Percentiles rank a stretch among this genome's conserved stretches.
These are phyloP conservation scores for Drosophila novamexicana DNA, from an alignment of 1,140 invertebrate species.

Conservation along the genomic window DNA sequence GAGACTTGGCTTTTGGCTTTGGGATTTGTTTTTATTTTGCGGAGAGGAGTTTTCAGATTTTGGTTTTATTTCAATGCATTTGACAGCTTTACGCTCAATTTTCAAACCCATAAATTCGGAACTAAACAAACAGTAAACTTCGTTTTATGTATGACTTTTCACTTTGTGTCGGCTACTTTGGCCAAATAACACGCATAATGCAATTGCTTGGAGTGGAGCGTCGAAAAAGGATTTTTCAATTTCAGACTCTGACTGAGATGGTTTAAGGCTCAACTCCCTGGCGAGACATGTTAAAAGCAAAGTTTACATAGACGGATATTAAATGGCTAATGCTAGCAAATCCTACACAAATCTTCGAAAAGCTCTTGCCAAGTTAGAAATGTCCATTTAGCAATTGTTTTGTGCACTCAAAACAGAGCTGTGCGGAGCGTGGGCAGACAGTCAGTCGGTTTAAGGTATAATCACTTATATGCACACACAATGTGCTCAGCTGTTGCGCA, in stretches of 20 bases:
- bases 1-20: background rate
- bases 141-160: conserved; percentile 16
- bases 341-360: background rate
- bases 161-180: conserved; percentile 14
- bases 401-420: conserved; percentile 18
- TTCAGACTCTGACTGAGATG: background rate
- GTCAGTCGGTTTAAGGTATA: conserved; percentile 61
- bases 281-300: background rate
- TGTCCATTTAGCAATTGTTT: conserved; percentile 2
- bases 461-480: conserved; percentile 49
- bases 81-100: conserved; percentile 47
- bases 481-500: conserved; percentile 64
- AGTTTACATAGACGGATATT: background rate
- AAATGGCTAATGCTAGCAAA: background rate
- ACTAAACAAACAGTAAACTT: conserved; percentile 23
- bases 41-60: background rate
- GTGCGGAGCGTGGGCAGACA: conserved; percentile 33
- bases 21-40: background rate
- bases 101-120: conserved; percentile 35
- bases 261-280: background rate
- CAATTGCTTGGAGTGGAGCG: background rate
- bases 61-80: conserved; percentile 29
- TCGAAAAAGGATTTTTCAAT: conserved; percentile 1
- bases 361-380: background rate
- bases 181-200: conserved; percentile 3